Conservation (phyloP, 2,113 vertebrate species). For the Speoplatyrhinus poulsoni region DNA sequence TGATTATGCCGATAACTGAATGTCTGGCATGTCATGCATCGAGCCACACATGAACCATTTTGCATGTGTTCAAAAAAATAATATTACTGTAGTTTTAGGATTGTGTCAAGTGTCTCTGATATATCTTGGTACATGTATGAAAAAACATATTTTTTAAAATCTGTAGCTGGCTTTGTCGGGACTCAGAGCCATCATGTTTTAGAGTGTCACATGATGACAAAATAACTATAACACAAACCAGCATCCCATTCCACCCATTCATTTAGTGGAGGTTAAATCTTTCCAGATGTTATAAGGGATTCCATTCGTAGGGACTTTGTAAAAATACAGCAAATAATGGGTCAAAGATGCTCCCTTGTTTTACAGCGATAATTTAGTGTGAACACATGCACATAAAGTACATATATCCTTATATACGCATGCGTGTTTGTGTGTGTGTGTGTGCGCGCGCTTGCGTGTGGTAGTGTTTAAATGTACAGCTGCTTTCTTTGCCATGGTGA, state of each 20-base stretch:
- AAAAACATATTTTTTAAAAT: neutral
- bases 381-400: neutral
- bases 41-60: conserved; percentile 19
- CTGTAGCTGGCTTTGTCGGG: conserved; percentile 11
- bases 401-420: neutral
- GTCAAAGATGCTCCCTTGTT: conserved; percentile 45
- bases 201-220: conserved; percentile 30
- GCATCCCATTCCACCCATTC: conserved; percentile 37
- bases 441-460: neutral
- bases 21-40: conserved; percentile 28
- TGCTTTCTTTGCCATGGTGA: conserved; percentile 17
- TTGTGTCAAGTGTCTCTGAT: conserved; percentile 15
- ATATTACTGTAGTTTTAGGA: neutral
- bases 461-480: neutral
- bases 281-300: conserved; percentile 61
- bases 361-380: conserved; percentile 21
- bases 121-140: neutral
- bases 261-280: conserved; percentile 47
- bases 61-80: neutral
- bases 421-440: neutral
- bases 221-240: conserved; percentile 34
- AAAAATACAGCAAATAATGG: conserved; percentile 7
- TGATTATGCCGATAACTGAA: conserved; percentile 22
- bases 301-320: conserved; percentile 30
- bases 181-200: conserved; percentile 13